Conservation (phyloP, 1,140 invertebrate genomes). For the Pachypeltis micranthus region DNA sequence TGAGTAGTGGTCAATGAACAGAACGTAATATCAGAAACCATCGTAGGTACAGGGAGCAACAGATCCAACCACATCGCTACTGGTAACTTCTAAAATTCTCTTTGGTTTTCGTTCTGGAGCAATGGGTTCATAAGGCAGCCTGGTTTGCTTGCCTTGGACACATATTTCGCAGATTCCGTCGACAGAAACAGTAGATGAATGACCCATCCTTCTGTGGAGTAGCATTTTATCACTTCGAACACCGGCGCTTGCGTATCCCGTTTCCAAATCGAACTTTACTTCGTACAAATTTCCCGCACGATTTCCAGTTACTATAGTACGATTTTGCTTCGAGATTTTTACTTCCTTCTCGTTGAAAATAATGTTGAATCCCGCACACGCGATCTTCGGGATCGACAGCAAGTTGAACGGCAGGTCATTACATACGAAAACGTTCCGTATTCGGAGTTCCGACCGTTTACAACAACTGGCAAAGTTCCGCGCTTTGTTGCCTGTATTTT, state of each 20-base stretch:
- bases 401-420: not conserved
- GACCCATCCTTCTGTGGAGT: not conserved
- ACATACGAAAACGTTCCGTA: not conserved
- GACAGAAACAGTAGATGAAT: not conserved
- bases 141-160: too few species aligned
- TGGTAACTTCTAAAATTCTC: too few species aligned
- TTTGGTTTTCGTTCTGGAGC: too few species aligned
- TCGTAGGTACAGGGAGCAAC: too few species aligned
- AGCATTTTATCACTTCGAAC: not conserved
- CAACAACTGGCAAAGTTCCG: not conserved
- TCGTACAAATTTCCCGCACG: too few species aligned
- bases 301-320: not conserved
- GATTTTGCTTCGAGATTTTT: not conserved
- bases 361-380: not conserved
- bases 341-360: not conserved
- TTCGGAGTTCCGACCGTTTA: not conserved
- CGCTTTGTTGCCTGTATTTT: not conserved
- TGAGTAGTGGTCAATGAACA: too few species aligned
- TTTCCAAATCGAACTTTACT: too few species aligned
- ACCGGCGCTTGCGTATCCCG: too few species aligned
- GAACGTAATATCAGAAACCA: too few species aligned
- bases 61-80: too few species aligned
- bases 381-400: not conserved
- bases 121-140: too few species aligned
- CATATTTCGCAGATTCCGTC: too few species aligned